Conservation (phyloP, 2,113 vertebrate species). For the Toxotes chatareus region DNA sequence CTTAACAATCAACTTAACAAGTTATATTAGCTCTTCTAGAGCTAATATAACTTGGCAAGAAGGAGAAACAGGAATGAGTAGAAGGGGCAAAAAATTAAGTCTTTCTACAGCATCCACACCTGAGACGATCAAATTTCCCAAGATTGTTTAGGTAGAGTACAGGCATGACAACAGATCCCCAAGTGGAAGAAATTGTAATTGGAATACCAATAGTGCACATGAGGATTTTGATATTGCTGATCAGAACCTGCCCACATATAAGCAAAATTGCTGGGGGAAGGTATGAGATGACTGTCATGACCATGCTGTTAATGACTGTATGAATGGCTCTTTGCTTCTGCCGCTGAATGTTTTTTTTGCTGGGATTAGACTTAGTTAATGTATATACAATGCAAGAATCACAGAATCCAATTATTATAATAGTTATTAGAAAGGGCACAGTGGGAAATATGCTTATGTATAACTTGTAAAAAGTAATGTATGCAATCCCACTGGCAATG, state of each 20-base stretch:
- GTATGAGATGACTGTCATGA: conserved; percentile 55
- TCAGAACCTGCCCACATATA: background rate
- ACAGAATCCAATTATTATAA: conserved; percentile 56
- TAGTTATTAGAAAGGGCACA: background rate
- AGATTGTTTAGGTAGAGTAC: conserved; percentile 55
- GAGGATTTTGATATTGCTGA: accelerated
- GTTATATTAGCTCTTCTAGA: too few relatives aligned
- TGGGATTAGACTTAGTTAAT: conserved; percentile 40
- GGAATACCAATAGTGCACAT: background rate
- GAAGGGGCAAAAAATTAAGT: background rate
- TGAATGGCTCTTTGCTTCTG: conserved; percentile 76
- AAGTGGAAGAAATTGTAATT: background rate
- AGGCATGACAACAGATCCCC: conserved; percentile 64
- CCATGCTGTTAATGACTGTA: conserved; percentile 69
- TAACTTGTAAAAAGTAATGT: accelerated
- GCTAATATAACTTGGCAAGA: background rate
- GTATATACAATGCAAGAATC: conserved; percentile 59
- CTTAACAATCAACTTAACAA: too few relatives aligned
- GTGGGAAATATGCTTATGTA: background rate
- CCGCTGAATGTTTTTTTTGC: conserved; percentile 57
- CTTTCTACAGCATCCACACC: background rate
- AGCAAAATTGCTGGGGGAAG: conserved; percentile 44
- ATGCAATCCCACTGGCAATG: background rate
- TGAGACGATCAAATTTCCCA: conserved; percentile 33
- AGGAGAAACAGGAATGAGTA: background rate